These are phyloP conservation scores for Zhuqinia jingwanae DNA, from an alignment of 2,888 invertebrate genomes.

Conservation along the genomic window DNA sequence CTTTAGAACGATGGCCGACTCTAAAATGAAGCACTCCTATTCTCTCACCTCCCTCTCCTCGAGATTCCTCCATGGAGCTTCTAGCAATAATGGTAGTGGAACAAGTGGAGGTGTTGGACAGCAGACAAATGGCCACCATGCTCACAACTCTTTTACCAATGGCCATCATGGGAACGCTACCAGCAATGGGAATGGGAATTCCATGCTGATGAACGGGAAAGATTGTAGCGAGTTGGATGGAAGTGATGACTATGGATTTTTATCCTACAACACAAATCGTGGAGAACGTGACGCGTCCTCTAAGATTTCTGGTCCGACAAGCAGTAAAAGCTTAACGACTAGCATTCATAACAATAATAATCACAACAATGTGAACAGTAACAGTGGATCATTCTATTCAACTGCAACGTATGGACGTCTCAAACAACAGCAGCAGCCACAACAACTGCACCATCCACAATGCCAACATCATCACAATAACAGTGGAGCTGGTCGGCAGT, in stretches of 20 bases:
- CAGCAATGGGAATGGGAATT: constrained; percentile 59
- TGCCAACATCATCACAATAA: constrained; percentile 53
- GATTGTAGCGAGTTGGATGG: constrained; percentile 55
- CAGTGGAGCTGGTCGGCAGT: constrained; percentile 35
- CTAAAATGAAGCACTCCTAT: constrained; percentile 77
- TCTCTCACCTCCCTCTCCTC: constrained; percentile 76
- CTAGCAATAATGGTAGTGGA: constrained; percentile 27
- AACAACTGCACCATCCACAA: constrained; percentile 59
- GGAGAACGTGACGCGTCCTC: constrained; percentile 71
- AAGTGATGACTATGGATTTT: constrained; percentile 76
- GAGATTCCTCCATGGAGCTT: constrained; percentile 73
- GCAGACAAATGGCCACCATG: constrained; percentile 68
- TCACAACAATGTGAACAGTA: constrained; percentile 42
- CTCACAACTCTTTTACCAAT: constrained; percentile 64
- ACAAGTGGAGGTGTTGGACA: constrained; percentile 30
- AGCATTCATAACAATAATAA: constrained; percentile 44
- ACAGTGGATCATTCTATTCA: constrained; percentile 68
- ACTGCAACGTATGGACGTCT: constrained; percentile 61
- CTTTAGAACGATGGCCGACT: constrained; percentile 74
- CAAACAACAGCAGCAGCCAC: constrained; percentile 27
- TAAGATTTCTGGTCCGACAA: constrained; percentile 59
- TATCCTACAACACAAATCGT: constrained; percentile 69
- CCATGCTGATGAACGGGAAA: constrained; percentile 60
- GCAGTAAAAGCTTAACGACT: constrained; percentile 48
- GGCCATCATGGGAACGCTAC: constrained; percentile 60